These are phyloP conservation scores for Coracias cyanogaster DNA, from an alignment of 2,797 vertebrate genomes.

Conservation along the genomic window DNA sequence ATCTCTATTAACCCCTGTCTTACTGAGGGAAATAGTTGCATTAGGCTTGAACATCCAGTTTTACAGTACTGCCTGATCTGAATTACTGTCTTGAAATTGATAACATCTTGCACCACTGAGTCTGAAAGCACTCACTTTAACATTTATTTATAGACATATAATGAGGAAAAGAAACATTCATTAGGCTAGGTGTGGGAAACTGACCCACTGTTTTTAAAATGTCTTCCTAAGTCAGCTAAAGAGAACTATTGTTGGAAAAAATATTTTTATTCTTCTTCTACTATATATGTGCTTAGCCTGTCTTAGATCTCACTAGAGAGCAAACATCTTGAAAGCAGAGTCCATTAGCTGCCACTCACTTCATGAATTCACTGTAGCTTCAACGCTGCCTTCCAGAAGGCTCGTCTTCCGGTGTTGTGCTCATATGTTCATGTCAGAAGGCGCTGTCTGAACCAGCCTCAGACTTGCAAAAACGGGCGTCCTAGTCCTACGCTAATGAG, in stretches of 20 bases:
- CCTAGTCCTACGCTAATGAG: background rate
- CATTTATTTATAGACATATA: background rate
- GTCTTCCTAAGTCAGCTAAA: too few species aligned
- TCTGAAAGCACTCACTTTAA: background rate
- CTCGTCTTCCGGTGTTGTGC: background rate
- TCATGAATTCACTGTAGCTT: background rate
- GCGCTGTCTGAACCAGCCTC: background rate
- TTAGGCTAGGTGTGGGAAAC: too few species aligned
- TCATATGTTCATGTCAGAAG: background rate
- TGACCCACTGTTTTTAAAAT: too few species aligned
- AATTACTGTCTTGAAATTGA: background rate
- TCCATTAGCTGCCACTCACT: background rate
- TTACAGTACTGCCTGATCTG: background rate
- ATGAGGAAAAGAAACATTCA: background rate
- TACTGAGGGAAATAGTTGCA: background rate
- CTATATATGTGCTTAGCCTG: background rate
- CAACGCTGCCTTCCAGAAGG: background rate
- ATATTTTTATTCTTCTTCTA: background rate
- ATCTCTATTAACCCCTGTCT: background rate
- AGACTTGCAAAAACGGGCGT: accelerated
- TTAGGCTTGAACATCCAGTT: background rate
- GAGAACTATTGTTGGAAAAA: too few species aligned
- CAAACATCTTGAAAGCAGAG: background rate
- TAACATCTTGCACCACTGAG: background rate
- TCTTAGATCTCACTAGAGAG: background rate